phyloP scores from a whole-genome alignment of 2,113 vertebrate genomes.

The Phoenicopterus ruber region DNA sequence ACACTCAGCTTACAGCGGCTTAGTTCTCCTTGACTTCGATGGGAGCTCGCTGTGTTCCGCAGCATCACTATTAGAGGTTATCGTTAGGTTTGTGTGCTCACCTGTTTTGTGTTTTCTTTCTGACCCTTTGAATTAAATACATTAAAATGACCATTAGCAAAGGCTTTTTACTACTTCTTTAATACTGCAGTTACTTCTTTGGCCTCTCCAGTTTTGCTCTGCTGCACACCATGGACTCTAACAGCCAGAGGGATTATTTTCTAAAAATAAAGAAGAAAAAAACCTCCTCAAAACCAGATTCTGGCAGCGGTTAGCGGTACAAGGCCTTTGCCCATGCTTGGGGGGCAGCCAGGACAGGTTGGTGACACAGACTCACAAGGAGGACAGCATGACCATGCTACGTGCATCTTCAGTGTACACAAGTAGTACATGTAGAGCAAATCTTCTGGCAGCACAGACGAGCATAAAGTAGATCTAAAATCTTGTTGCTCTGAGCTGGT shows the following conservation, averaged over 20 bases:
- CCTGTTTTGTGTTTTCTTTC: neutral
- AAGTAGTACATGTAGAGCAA: neutral
- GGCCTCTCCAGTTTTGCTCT: neutral
- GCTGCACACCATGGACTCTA: neutral
- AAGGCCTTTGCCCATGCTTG: neutral
- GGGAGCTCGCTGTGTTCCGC: neutral
- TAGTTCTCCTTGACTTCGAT: neutral
- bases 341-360: neutral
- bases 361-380: neutral
- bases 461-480: accelerated
- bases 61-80: neutral
- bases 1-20: neutral
- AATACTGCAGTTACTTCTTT: neutral
- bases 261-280: neutral
- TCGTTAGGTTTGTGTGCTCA: neutral
- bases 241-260: neutral
- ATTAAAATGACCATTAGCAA: neutral
- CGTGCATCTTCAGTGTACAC: neutral
- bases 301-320: neutral
- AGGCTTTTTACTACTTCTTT: neutral
- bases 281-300: neutral
- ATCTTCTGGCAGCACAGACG: neutral
- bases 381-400: neutral
- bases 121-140: neutral
- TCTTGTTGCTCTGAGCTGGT: neutral